phyloP scores from a whole-genome alignment of 2,113 vertebrate species.

The Orthonyx spaldingii region DNA sequence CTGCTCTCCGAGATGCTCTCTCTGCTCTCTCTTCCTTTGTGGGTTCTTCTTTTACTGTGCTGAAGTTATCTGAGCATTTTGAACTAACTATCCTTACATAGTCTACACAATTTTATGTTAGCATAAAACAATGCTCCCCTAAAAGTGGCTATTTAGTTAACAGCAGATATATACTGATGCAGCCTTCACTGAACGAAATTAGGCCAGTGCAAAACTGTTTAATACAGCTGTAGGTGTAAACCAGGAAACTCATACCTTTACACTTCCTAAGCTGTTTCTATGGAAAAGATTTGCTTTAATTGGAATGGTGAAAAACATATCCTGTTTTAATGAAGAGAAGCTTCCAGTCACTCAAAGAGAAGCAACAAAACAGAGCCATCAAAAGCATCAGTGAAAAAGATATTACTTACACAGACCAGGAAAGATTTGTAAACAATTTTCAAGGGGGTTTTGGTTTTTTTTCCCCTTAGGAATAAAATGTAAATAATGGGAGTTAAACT shows the following conservation, averaged over 20 bases:
- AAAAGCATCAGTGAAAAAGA: background rate
- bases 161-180: background rate
- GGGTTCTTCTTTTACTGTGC: background rate
- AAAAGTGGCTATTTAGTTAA: background rate
- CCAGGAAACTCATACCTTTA: background rate
- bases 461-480: background rate
- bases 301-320: background rate
- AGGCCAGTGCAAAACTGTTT: background rate
- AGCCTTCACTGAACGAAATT: background rate
- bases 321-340: background rate
- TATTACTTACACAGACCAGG: background rate
- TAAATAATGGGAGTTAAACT: background rate
- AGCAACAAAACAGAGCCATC: background rate
- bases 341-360: background rate
- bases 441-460: fast-evolving
- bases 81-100: fast-evolving
- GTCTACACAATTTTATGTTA: background rate
- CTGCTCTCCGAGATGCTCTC: background rate
- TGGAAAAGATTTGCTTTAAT: background rate
- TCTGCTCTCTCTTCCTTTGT: background rate
- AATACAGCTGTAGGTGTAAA: background rate
- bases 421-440: background rate
- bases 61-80: background rate
- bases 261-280: background rate
- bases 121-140: background rate